Evolutionary conservation across 2,797 vertebrate species (phyloP), one percentile per base, ranked within the genome.

Genomic region (Eremophila alpestris): DNA sequence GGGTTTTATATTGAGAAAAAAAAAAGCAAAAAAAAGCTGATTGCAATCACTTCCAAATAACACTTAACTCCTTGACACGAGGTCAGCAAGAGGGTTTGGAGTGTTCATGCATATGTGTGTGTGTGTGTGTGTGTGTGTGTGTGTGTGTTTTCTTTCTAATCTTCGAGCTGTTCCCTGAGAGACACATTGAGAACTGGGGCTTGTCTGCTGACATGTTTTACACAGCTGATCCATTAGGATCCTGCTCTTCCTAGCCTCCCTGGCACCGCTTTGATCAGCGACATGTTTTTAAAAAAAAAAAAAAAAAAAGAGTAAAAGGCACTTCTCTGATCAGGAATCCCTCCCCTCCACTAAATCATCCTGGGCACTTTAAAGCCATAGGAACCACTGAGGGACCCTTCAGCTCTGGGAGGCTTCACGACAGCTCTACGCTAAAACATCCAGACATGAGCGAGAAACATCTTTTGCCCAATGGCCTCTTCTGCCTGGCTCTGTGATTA

Each of bases 191-290:
- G 88, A 89, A 90, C 87, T 97, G 95, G 94, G 91, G 81, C 94
- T 95, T 96, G 96, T 96, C 96, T 97, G 91, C 95, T 96, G 96
- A 95, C 95, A 96, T 97, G 97, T 97, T 97, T 97, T 95, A 96
- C 94, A 96, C 96, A 97, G 96, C 92, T 96, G 88, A 94, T 93
- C 92, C 90, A 89, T 87, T 95, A 93, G 85, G 83, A 82, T 89
- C 87, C 84, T 93, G 84, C 70, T 94, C 83, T 97, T 96, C 84
- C 92, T 93, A 87, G 83, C 86, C 92, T 94, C 81, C 80, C 86
- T 91, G 90, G 87, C 43, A 96, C 78, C 89, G 60, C 93, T 98
- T 97, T 96, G 95, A 97, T 97, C 96, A 96, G 77, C 3, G 48
- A 96, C 87, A 94, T 96, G 93, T 83, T 96, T 92, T 5, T 1